These are phyloP conservation scores for Tyto alba DNA, from an alignment of 2,113 vertebrate genomes.

Conservation along the genomic window DNA sequence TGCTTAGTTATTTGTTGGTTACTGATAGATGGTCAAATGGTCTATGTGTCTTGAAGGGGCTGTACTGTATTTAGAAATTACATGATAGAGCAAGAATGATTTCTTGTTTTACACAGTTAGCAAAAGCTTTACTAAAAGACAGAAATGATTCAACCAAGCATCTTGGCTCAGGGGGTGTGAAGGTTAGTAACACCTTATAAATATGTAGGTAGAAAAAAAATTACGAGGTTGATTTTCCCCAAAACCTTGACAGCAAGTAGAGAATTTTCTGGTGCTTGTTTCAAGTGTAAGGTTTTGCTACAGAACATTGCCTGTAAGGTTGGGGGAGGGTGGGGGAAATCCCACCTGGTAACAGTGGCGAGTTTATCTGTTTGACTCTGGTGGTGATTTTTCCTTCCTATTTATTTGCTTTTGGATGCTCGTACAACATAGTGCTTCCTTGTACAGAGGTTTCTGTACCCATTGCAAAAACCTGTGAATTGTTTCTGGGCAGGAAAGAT, in stretches of 20 bases:
- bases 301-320: neutral
- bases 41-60: neutral
- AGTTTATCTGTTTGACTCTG: neutral
- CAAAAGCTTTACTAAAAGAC: neutral
- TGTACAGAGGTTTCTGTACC: neutral
- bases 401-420: neutral
- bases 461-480: neutral
- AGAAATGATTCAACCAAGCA: neutral
- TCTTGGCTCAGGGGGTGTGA: neutral
- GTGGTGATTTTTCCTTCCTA: neutral
- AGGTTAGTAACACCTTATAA: neutral
- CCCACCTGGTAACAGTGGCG: neutral
- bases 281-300: neutral
- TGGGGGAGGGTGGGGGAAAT: fast-evolving
- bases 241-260: neutral
- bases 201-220: neutral
- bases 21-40: neutral
- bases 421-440: neutral
- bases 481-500: neutral
- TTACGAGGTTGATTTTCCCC: neutral
- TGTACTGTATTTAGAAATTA: neutral
- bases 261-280: neutral
- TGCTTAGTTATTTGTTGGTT: neutral
- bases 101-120: neutral
- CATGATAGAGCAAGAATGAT: neutral